phyloP scores from a whole-genome alignment of 2,113 vertebrate genomes.

The Mungos mungo region DNA sequence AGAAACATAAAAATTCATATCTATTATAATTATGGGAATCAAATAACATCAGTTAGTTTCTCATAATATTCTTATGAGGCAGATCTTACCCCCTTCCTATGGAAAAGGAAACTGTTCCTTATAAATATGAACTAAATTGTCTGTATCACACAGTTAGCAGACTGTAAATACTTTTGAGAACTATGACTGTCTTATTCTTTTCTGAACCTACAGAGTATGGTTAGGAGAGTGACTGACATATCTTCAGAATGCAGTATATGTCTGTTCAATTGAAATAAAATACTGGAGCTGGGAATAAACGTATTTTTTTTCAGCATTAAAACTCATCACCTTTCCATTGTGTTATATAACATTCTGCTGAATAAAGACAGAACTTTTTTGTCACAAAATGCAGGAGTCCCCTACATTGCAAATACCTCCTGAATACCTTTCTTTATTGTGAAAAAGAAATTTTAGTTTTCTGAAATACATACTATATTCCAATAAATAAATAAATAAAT shows the following conservation, averaged over 20 bases:
- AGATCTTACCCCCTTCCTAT: background rate
- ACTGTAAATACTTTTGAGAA: slow-evolving; percentile 3
- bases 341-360: background rate
- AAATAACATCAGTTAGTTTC: slow-evolving; percentile 23
- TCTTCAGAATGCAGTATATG: background rate
- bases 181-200: background rate
- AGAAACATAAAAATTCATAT: background rate
- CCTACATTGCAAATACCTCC: background rate
- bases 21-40: background rate
- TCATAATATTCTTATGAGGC: background rate
- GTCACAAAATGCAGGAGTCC: background rate
- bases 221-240: background rate
- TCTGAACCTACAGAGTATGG: background rate
- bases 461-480: background rate
- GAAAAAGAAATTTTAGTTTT: background rate
- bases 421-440: background rate
- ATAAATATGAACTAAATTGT: background rate
- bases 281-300: background rate
- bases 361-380: background rate
- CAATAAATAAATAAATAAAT: background rate
- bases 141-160: background rate
- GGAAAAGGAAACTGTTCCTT: background rate
- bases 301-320: background rate
- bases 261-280: background rate
- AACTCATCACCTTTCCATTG: background rate